Percentiles rank a stretch among this genome's conserved stretches.
phyloP scores from a whole-genome alignment of 2,113 vertebrate species.

The Mionectes macconnelli region DNA sequence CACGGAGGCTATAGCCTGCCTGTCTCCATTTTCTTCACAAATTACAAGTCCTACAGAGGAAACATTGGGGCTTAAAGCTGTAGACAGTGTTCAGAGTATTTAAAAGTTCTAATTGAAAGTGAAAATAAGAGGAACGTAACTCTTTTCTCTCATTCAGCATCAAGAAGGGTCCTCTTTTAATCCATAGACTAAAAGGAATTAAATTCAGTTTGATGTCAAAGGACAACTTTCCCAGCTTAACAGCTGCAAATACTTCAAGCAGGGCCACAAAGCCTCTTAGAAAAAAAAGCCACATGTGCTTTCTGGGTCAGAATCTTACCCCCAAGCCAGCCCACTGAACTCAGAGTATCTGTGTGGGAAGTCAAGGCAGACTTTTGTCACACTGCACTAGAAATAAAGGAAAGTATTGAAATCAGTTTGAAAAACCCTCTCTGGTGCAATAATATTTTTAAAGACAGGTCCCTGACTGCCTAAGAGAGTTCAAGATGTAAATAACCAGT shows the following conservation, averaged over 20 bases:
- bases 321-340: fast-evolving
- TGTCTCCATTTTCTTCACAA: not conserved
- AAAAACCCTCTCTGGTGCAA: not conserved
- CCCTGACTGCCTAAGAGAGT: not conserved
- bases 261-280: not conserved
- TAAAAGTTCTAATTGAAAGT: not conserved
- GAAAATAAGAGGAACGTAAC: not conserved
- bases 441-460: not conserved
- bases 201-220: not conserved
- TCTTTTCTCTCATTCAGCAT: not conserved
- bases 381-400: not conserved
- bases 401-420: not conserved
- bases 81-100: not conserved
- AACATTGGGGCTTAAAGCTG: not conserved
- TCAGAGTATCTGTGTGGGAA: not conserved
- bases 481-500: not conserved
- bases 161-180: not conserved
- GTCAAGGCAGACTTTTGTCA: not conserved
- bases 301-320: not conserved
- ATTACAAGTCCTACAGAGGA: not conserved
- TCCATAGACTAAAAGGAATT: not conserved
- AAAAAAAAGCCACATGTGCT: not conserved
- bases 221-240: not conserved
- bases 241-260: not conserved
- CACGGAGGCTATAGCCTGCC: not conserved